phyloP scores from a whole-genome alignment of 1,140 invertebrate genomes.

The Eurosta solidaginis region DNA sequence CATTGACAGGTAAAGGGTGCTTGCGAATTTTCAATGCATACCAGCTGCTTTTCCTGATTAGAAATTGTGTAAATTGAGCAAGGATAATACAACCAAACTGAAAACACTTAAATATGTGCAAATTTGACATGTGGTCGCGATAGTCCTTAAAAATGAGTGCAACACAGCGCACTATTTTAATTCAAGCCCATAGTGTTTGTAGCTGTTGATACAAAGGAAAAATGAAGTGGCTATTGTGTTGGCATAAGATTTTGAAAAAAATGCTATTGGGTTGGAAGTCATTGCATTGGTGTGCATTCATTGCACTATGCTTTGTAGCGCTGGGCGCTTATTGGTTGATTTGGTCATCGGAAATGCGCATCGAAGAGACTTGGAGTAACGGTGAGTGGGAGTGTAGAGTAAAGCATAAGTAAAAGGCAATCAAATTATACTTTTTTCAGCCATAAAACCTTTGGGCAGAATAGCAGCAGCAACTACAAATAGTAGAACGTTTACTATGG shows the following conservation, averaged over 20 bases:
- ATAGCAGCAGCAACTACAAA: not conserved
- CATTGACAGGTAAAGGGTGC: not conserved
- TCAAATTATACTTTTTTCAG: not conserved
- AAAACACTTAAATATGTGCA: not conserved
- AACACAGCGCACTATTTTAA: not conserved
- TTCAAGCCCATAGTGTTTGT: not conserved
- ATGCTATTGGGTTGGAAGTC: not conserved
- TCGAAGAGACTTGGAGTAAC: conserved; percentile 10
- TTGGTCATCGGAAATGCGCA: not conserved
- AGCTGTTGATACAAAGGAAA: conserved; percentile 8
- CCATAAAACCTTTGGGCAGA: not conserved
- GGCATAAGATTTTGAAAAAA: conserved; percentile 24
- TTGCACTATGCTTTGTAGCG: not conserved
- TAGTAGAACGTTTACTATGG: not conserved
- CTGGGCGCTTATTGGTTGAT: not conserved
- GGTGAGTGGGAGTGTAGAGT: not conserved
- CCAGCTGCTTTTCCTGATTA: not conserved
- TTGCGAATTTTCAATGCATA: not conserved
- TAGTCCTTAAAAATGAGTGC: not conserved
- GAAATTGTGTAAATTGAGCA: not conserved
- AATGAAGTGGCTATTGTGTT: conserved; percentile 27
- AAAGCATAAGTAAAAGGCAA: not conserved
- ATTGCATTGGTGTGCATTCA: not conserved
- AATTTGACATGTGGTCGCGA: no score
- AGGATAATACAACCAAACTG: not conserved